Evolutionary conservation across 2,113 vertebrate species (phyloP).

Genomic region (Semnornis frantzii): DNA sequence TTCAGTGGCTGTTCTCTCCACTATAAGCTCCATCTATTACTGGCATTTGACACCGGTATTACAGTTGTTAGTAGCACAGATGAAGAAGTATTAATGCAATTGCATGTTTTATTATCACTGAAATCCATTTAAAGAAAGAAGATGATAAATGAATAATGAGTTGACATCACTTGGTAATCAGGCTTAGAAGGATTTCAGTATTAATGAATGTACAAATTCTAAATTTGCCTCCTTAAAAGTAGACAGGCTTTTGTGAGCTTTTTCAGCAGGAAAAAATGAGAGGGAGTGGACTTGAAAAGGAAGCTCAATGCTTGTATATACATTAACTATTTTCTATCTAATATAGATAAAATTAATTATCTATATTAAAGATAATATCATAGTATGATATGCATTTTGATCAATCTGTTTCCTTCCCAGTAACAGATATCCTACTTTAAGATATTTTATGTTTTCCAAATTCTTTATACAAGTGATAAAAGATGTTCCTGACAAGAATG

Average conservation of each 20-base stretch:
- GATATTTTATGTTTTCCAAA: background rate
- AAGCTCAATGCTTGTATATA: background rate
- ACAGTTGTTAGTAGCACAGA: background rate
- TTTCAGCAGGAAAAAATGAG: background rate
- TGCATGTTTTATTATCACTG: background rate
- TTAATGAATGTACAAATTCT: background rate
- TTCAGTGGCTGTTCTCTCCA: background rate
- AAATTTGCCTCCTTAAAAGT: background rate
- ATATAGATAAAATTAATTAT: no score
- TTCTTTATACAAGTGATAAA: background rate
- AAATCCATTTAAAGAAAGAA: background rate
- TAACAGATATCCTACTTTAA: background rate
- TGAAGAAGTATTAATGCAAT: background rate
- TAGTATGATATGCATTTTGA: background rate
- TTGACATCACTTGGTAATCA: background rate
- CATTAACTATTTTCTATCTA: no score
- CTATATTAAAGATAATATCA: background rate
- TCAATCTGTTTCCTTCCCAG: background rate
- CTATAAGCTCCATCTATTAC: background rate
- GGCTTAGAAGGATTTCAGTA: background rate
- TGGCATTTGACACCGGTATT: background rate
- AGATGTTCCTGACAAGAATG: background rate
- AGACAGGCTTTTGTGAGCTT: background rate
- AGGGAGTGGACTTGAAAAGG: background rate
- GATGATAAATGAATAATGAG: background rate